phyloP scores from a whole-genome alignment of 2,113 vertebrate genomes.

The Eonycteris spelaea region DNA sequence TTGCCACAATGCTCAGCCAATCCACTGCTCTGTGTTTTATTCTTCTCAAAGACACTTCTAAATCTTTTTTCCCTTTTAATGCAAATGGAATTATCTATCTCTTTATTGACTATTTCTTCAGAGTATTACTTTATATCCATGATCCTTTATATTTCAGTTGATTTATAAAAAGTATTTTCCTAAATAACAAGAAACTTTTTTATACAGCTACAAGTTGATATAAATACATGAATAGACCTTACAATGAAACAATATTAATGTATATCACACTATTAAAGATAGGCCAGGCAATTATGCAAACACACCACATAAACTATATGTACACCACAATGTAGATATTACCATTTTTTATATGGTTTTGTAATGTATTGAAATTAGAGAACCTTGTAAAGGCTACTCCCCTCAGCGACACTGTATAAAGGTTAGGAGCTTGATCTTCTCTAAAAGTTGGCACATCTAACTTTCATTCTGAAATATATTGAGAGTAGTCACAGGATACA shows the following conservation, averaged over 20 bases:
- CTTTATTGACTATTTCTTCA: neutral
- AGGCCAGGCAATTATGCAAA: neutral
- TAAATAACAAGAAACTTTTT: neutral
- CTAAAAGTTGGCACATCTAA: neutral
- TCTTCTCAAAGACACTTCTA: neutral
- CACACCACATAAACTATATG: neutral
- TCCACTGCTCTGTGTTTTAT: neutral
- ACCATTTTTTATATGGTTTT: neutral
- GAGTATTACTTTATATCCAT: neutral
- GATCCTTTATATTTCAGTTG: neutral
- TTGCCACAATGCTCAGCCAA: neutral
- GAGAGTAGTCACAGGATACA: neutral
- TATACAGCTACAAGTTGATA: neutral
- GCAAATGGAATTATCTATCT: neutral
- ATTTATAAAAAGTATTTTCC: neutral
- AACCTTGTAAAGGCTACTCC: neutral
- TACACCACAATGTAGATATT: neutral
- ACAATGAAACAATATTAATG: neutral
- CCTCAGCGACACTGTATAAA: neutral
- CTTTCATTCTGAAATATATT: neutral
- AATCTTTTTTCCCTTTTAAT: neutral
- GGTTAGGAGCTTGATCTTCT: neutral
- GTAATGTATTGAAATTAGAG: neutral
- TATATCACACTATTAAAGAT: neutral
- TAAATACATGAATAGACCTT: neutral